Evolutionary conservation across 92 coral and sea anemone species (phyloP).

Genomic region (Siderastrea siderea): DNA sequence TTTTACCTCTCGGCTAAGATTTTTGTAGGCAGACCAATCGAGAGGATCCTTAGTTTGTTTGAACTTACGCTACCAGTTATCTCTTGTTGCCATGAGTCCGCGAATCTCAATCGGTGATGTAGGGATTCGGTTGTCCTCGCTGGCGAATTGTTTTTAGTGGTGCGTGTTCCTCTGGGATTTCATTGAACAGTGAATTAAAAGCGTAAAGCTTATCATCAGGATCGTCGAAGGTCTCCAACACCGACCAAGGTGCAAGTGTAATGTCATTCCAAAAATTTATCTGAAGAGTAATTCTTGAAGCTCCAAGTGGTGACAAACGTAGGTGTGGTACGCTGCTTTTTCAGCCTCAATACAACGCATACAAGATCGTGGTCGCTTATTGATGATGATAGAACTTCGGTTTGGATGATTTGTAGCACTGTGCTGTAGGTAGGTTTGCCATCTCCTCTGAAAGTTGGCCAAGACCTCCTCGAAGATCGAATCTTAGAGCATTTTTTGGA

Average conservation of each 20-base stretch:
- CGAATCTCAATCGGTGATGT: constrained; percentile 34
- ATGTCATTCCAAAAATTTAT: constrained; percentile 31
- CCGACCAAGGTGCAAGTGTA: constrained; percentile 33
- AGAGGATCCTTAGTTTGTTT: constrained; percentile 50
- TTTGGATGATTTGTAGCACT: not conserved
- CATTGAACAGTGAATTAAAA: constrained; percentile 29
- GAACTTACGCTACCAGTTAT: constrained; percentile 38
- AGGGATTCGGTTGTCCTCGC: constrained; percentile 46
- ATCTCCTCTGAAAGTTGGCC: no score
- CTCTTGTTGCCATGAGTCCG: constrained; percentile 55
- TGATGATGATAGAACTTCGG: not conserved
- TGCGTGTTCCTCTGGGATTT: constrained; percentile 40
- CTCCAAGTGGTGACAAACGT: constrained; percentile 35
- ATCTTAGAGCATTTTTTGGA: no score
- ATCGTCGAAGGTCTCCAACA: constrained; percentile 25
- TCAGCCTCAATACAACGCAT: not conserved
- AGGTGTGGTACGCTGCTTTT: constrained; percentile 5
- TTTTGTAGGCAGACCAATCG: constrained; percentile 54
- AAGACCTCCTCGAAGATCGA: no score
- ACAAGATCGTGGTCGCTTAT: not conserved
- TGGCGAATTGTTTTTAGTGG: constrained; percentile 39
- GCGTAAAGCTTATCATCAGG: constrained; percentile 24
- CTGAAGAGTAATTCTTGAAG: constrained; percentile 21
- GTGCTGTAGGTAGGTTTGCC: no score
- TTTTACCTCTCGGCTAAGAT: constrained; percentile 42